Evolutionary conservation across 2,113 vertebrate genomes (phyloP), one percentile per base, ranked within the genome.

Genomic region (Orthochromis malagaraziensis): DNA sequence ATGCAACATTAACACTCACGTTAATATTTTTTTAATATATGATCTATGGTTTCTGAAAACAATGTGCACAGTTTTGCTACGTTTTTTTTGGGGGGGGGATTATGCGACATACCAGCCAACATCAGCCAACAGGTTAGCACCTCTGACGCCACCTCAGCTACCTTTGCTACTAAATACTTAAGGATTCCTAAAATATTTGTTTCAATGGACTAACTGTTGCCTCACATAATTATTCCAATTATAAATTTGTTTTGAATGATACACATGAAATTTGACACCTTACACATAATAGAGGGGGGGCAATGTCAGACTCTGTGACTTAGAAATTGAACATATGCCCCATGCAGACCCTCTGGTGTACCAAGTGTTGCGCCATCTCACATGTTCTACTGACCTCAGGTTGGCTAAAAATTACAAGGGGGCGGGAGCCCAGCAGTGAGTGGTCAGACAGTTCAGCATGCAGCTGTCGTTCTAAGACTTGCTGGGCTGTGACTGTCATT

Each of bases 391-490:
- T 91, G 93, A 92, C 89, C 90, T 79, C 83, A 88, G 93, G 93
- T 95, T 96, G 95, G 96, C 90, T 96, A 91, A 89, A 88, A 93
- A 92, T 92, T 89, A 90, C 77, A 77, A 84, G 88, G 89, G 92
- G 94, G 94, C 73, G 94, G 92, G 88, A 84, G 81, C 80, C 26
- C 9, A n/a, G 79, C 73, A 42, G 77, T 84, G 88, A 95, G 86
- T 92, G 91, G 91, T 85, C 94, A 86, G 91, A 93, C 86, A 26
- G 90, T 91, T 93, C 92, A 84, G 84, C 55, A 26, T 47, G 90
- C 96, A 97, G 97, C 96, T 97, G 96, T 96, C 95, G 89, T 88
- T 94, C 93, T 86, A 63, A 79, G 91, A 89, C 92, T 93, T 88
- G 87, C 94, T 86, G 88, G 92, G 81, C 88, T 94, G 84, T 86